Percentiles rank a stretch among this genome's conserved stretches.
These are phyloP conservation scores for Bufotes viridis DNA, from an alignment of 2,797 vertebrate genomes.

Conservation along the genomic window DNA sequence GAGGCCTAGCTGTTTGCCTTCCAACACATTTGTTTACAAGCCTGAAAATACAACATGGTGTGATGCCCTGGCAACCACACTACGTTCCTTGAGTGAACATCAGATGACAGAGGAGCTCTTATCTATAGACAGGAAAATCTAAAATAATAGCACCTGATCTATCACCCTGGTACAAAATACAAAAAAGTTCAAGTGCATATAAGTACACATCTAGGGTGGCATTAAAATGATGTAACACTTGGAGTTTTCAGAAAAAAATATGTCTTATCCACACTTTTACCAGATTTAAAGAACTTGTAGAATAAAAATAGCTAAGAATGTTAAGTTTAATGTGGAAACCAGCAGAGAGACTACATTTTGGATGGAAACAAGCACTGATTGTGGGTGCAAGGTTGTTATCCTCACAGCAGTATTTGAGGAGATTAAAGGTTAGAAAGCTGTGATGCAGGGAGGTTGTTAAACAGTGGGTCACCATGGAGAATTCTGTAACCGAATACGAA, in stretches of 20 bases:
- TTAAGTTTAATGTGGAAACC: constrained; percentile 35
- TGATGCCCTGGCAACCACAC: neutral
- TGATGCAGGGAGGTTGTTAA: constrained; percentile 47
- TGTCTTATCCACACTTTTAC: neutral
- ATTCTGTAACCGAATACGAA: constrained; percentile 2
- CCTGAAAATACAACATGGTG: neutral
- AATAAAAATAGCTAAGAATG: constrained; percentile 41
- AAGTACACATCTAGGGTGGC: neutral
- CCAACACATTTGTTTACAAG: neutral
- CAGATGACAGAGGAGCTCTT: too few relatives aligned
- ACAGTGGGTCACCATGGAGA: constrained; percentile 5
- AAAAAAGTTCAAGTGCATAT: neutral
- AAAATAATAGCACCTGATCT: neutral
- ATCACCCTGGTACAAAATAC: neutral
- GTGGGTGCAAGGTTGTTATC: constrained; percentile 43
- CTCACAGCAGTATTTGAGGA: constrained; percentile 40
- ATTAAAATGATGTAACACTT: neutral
- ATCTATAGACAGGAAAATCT: too few relatives aligned
- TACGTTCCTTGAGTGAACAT: neutral
- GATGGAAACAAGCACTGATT: constrained; percentile 29
- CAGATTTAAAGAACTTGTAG: constrained; percentile 14
- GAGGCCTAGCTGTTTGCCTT: too few relatives aligned
- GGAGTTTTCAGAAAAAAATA: neutral
- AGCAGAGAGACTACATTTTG: constrained; percentile 35
- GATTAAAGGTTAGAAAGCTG: constrained; percentile 37